phyloP scores from a whole-genome alignment of 2,888 invertebrate species.

The Suillia variegata region DNA sequence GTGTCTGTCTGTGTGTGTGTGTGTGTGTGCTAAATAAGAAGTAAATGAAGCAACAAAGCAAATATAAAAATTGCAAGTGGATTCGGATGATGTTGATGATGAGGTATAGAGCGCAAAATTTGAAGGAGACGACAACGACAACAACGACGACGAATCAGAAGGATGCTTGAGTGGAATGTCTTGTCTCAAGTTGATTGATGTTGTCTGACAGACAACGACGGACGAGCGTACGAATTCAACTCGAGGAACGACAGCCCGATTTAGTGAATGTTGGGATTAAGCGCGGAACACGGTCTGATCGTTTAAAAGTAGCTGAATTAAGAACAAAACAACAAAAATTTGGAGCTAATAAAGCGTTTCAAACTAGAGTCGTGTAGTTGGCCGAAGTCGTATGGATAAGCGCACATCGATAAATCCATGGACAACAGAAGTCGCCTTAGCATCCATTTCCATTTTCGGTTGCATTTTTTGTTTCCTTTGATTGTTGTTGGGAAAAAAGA shows the following conservation, averaged over 20 bases:
- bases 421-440: too few relatives aligned
- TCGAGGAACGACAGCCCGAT: neutral
- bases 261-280: neutral
- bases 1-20: too few relatives aligned
- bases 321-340: too few relatives aligned
- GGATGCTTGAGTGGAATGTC: constrained; percentile 39
- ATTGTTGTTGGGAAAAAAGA: too few relatives aligned
- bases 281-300: neutral
- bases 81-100: neutral
- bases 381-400: too few relatives aligned
- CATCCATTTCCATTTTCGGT: too few relatives aligned
- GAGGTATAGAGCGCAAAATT: neutral
- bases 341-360: too few relatives aligned
- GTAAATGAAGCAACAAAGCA: constrained; percentile 10
- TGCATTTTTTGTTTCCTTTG: too few relatives aligned
- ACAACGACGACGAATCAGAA: constrained; percentile 24
- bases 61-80: constrained; percentile 2
- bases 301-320: too few relatives aligned
- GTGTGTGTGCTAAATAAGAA: neutral
- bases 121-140: neutral
- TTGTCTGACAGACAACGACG: constrained; percentile 33
- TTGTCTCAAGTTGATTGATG: constrained; percentile 56
- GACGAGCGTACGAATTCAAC: neutral
- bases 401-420: too few relatives aligned
- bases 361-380: too few relatives aligned